phyloP scores from a whole-genome alignment of 2,113 vertebrate species.

The Taxidea taxus region DNA sequence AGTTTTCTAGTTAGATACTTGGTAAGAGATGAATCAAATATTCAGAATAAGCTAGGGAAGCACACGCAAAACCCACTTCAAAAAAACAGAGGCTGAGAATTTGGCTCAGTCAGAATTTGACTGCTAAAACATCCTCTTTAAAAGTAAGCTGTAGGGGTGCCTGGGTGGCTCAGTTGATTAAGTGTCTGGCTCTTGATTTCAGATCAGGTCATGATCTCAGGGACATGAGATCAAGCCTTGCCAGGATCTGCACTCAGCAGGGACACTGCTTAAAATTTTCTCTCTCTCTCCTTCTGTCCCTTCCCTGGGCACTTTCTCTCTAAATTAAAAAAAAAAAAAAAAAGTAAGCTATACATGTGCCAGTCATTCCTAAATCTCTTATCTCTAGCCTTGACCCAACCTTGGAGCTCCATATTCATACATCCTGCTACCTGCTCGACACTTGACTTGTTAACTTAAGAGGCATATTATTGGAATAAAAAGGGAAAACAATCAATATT shows the following conservation, averaged over 20 bases:
- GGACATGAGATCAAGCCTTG: not conserved
- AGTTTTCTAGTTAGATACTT: conserved; percentile 2
- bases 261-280: not conserved
- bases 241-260: not conserved
- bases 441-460: conserved; percentile 1
- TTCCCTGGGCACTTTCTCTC: not conserved
- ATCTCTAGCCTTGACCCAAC: not conserved
- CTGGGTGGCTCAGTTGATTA: not conserved
- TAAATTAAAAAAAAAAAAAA: not conserved
- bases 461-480: not conserved
- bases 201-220: not conserved
- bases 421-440: not conserved
- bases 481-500: not conserved
- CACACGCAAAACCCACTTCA: not conserved
- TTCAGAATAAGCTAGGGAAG: not conserved
- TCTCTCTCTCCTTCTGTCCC: not conserved
- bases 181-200: not conserved
- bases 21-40: not conserved
- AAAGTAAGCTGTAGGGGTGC: not conserved
- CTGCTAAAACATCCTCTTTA: not conserved
- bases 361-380: not conserved
- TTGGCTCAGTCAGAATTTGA: too few species aligned
- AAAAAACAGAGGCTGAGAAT: not conserved
- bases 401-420: not conserved
- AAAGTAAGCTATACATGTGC: not conserved